These are phyloP conservation scores for Stegophylla sp. DNA, from an alignment of 2,888 invertebrate species.

Conservation along the genomic window DNA sequence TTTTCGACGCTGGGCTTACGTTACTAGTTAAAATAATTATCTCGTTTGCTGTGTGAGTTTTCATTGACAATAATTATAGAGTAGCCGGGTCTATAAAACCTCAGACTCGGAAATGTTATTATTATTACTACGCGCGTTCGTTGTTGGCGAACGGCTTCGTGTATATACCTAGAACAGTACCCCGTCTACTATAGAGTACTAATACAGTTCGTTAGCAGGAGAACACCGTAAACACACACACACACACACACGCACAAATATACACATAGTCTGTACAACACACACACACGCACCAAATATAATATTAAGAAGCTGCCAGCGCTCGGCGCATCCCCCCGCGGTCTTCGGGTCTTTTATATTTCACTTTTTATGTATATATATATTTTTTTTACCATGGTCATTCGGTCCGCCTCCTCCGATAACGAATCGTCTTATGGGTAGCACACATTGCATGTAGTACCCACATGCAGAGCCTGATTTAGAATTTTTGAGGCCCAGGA, in stretches of 20 bases:
- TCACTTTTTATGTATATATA: too few relatives aligned
- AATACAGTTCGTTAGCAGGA: neutral
- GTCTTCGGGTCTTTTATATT: neutral
- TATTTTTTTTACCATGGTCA: neutral
- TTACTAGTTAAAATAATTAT: slow-evolving; percentile 57
- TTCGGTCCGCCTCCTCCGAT: neutral
- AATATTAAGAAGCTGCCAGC: neutral
- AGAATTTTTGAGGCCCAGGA: too few relatives aligned
- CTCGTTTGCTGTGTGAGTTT: slow-evolving; percentile 53
- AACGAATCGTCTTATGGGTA: neutral
- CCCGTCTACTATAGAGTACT: too few relatives aligned
- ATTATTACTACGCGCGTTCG: slow-evolving; percentile 15
- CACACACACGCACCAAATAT: neutral
- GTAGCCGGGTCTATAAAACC: slow-evolving; percentile 41
- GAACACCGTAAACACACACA: neutral
- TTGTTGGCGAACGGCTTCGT: slow-evolving; percentile 8
- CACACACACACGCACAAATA: neutral
- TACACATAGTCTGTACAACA: too few relatives aligned
- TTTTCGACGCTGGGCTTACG: slow-evolving; percentile 35
- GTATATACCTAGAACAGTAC: too few relatives aligned
- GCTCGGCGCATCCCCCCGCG: neutral
- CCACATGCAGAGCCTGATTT: too few relatives aligned
- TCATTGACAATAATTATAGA: slow-evolving; percentile 58
- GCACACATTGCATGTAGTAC: too few relatives aligned
- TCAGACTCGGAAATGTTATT: slow-evolving; percentile 39